A percentile compares a stretch with the other conserved stretches of the same genome.
These are phyloP conservation scores for Tragelaphus oryx DNA, from an alignment of 2,797 vertebrate species.

Conservation along the genomic window DNA sequence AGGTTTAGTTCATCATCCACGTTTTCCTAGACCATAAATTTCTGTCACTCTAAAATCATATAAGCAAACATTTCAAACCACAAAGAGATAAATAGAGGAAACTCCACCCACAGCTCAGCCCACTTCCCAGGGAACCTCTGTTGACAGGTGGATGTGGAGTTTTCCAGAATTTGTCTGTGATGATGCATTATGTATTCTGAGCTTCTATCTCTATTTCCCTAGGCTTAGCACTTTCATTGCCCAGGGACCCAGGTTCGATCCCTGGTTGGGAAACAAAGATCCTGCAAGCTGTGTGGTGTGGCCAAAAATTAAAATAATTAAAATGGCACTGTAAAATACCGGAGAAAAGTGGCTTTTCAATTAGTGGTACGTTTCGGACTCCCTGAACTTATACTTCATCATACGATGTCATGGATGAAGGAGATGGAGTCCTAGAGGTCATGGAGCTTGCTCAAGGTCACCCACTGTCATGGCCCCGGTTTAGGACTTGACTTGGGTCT, in stretches of 20 bases:
- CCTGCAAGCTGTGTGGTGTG: not conserved
- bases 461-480: too few relatives aligned
- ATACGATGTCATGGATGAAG: not conserved
- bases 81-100: not conserved
- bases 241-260: not conserved
- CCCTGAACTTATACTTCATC: not conserved
- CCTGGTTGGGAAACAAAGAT: not conserved
- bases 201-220: not conserved
- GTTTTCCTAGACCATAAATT: not conserved
- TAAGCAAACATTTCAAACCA: not conserved
- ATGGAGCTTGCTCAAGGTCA: not conserved
- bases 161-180: not conserved
- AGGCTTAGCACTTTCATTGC: not conserved
- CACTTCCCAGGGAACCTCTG: not conserved
- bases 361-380: too few relatives aligned
- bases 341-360: not conserved
- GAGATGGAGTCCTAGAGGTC: not conserved
- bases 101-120: not conserved
- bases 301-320: not conserved
- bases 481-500: not conserved
- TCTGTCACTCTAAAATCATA: not conserved
- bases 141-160: not conserved
- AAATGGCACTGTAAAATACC: not conserved
- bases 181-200: not conserved
- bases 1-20: not conserved